Evolutionary conservation across 2,888 invertebrate genomes (phyloP), one percentile per base, ranked within the genome.

Genomic region (Mongoloraphidia duomilia): DNA sequence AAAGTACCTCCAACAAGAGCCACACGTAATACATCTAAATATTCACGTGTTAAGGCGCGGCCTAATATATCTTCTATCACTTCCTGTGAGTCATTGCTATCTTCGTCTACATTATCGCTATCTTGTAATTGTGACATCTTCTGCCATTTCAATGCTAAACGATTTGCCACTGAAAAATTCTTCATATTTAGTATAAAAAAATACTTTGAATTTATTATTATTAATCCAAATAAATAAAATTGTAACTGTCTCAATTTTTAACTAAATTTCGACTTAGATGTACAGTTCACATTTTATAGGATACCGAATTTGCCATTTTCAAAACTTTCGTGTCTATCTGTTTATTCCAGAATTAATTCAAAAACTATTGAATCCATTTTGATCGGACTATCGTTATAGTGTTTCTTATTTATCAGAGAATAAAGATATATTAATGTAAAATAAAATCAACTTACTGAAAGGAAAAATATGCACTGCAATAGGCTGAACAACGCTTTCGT

Each of bases 11-110:
- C 87, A 26, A 88, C 82, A 5, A 89, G 65, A 2, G 81, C 83
- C 33, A 83, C 79, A 69, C 78, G 67, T 0, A 93, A 65, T 2
- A 93, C 77, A 57, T 92, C 92, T 33, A 94, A 68, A 62, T 93
- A 89, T 65, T 94, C 94, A 51, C 91, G 75, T 0, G 92, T 90
- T 49, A 93, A 68, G 50, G 86, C 84, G 50, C 92, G 73, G 52
- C 90, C 87, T 44, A 94, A 70, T 71, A 89, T 86, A 60, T 90
- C 89, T 60, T 90, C 87, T 2, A 90, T 70, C 2, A 90, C 84
- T 64, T 90, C 90, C 63, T 87, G 86, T 2, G 84, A 79, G 61
- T 87, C 84, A 46, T 82, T 80, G 38, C 75, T 76, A 55, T 87
- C 84, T 56, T 85, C 84, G 54, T 83, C 85, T 10, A 85, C 70